phyloP scores from a whole-genome alignment of 2,797 vertebrate genomes.

The Echiichthys vipera region DNA sequence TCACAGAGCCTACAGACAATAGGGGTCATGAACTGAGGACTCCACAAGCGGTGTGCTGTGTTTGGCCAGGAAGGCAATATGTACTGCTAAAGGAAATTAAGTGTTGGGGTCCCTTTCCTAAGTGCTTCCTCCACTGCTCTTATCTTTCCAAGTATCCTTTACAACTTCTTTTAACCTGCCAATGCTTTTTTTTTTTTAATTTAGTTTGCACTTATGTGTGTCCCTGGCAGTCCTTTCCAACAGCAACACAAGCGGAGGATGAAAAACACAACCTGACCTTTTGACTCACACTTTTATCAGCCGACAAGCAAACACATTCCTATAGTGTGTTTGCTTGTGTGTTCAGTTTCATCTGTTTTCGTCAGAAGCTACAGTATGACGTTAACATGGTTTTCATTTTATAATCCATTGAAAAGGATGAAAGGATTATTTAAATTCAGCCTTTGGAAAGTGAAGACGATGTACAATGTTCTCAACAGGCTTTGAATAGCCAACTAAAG shows the following conservation, averaged over 20 bases:
- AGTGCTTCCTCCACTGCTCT: slow-evolving; percentile 67
- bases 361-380: background rate
- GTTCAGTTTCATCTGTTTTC: slow-evolving; percentile 24
- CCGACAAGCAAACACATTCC: slow-evolving; percentile 40
- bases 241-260: slow-evolving; percentile 19
- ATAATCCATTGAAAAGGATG: background rate
- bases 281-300: slow-evolving; percentile 47
- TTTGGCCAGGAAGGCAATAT: slow-evolving; percentile 52
- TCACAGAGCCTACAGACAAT: slow-evolving; percentile 47
- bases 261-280: slow-evolving; percentile 47
- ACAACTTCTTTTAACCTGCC: slow-evolving; percentile 55
- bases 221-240: slow-evolving; percentile 36
- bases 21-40: slow-evolving; percentile 52
- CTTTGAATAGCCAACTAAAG: background rate
- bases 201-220: slow-evolving; percentile 39
- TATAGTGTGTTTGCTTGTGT: slow-evolving; percentile 11
- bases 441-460: background rate
- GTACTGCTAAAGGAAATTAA: slow-evolving; percentile 61
- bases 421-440: background rate
- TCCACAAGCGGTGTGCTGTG: slow-evolving; percentile 31
- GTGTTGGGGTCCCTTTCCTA: slow-evolving; percentile 59
- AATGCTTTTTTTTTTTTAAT: slow-evolving; percentile 31
- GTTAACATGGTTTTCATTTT: slow-evolving; percentile 18
- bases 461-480: background rate
- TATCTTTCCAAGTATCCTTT: slow-evolving; percentile 62